Evolutionary conservation across 2,113 vertebrate species (phyloP), one percentile per base, ranked within the genome.

Genomic region (Halcyon malimbica): DNA sequence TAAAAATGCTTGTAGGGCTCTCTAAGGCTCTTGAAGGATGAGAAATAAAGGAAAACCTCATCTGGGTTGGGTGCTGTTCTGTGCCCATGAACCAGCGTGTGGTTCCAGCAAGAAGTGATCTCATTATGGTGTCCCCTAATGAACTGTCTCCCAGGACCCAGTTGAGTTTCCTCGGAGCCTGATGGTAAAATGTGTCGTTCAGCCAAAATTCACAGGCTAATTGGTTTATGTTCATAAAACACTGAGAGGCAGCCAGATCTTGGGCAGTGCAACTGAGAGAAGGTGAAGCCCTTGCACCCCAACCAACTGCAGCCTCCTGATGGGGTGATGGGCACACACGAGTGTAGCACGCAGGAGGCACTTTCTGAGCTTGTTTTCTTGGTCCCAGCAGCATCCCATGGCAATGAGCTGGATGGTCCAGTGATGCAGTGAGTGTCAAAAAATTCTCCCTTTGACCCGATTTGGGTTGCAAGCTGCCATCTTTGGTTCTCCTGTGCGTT

Each of bases 341-440:
- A 35, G 13, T 1, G 2, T 6, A 54, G 9, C 20, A 41, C 18
- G 26, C 3, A 1, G 48, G 25, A 1, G 41, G 31, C 1, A 2
- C 17, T 42, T 57, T 33, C 41, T 35, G 63, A 83, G 48, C 42
- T 25, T 82, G 29, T 33, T 70, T 57, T 42, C 12, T 24, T 2
- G 0, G 17, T 42, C n/a, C n/a, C 64, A 70, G 50, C 28, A 82
- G 23, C 77, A 31, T 51, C 77, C 28, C 24, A 6, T 9, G 17
- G 33, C 3, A 3, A 77, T 9, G 57, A 71, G 28, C 37, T 65
- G 50, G 57, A 65, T 0, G 2, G 50, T 37, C 50, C 37, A 26
- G 7, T 17, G 28, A 37, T 15, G 33, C 6, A 0, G 12, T 8
- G 41, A 56, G 54, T 13, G 21, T 28, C 24, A 10, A 81, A 10